phyloP scores from a whole-genome alignment of 2,888 invertebrate genomes.

The Graphium colonna region DNA sequence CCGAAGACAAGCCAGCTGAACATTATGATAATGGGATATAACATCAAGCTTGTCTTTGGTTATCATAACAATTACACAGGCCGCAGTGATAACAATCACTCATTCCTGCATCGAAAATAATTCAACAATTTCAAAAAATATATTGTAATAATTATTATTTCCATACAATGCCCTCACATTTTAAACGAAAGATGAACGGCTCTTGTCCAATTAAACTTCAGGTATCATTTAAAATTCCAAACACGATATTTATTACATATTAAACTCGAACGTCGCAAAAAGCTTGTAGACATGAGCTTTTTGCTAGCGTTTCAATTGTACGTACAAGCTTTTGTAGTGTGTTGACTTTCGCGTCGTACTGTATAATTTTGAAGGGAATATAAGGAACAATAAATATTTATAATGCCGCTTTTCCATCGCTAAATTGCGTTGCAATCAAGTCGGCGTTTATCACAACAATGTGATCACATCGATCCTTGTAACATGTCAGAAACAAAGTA shows the following conservation, averaged over 20 bases:
- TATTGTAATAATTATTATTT: constrained; percentile 28
- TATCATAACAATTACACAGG: not conserved
- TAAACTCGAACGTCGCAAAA: constrained; percentile 18
- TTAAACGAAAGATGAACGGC: constrained; percentile 22
- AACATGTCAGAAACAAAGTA: constrained; percentile 52
- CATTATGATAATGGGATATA: not conserved
- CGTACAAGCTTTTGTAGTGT: constrained; percentile 51
- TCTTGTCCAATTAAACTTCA: constrained; percentile 26
- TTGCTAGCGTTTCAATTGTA: constrained; percentile 30
- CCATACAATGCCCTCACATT: constrained; percentile 43
- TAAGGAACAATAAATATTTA: constrained; percentile 73
- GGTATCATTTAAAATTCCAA: constrained; percentile 45
- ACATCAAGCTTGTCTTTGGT: not conserved
- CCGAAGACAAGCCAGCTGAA: not conserved
- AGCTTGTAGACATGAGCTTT: constrained; percentile 29
- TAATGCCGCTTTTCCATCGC: constrained; percentile 62
- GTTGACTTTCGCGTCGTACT: constrained; percentile 46
- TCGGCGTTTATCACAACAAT: constrained; percentile 63
- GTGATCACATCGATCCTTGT: constrained; percentile 50
- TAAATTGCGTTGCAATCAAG: constrained; percentile 72
- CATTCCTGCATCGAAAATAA: not conserved
- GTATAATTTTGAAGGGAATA: constrained; percentile 54
- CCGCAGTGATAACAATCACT: not conserved
- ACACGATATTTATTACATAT: constrained; percentile 38
- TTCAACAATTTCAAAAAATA: constrained; percentile 14